These are phyloP conservation scores for Xenopus borealis DNA, from an alignment of 2,113 vertebrate genomes.

Conservation along the genomic window DNA sequence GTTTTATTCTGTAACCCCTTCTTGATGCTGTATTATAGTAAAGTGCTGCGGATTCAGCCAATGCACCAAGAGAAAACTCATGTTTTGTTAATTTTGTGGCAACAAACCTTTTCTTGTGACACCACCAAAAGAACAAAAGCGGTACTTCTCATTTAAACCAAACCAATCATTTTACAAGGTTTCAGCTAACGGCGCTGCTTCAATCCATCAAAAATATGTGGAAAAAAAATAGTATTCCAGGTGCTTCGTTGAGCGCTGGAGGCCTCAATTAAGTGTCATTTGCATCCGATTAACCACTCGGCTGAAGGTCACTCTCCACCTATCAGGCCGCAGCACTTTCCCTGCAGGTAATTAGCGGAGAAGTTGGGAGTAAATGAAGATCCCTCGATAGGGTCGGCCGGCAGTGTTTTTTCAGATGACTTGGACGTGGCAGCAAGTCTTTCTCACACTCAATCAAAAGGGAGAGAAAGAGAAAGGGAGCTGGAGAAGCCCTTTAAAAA, in stretches of 20 bases:
- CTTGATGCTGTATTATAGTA: no score
- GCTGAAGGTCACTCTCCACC: conserved; percentile 70
- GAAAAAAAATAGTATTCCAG: conserved; percentile 49
- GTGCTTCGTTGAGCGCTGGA: conserved; percentile 64
- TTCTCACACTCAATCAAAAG: conserved; percentile 52
- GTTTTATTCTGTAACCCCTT: no score
- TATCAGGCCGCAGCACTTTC: conserved; percentile 67
- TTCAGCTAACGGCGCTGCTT: no score
- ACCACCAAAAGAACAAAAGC: no score
- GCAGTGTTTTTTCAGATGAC: conserved; percentile 64
- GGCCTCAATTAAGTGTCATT: conserved; percentile 74
- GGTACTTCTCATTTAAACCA: no score
- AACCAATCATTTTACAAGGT: no score
- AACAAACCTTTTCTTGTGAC: no score
- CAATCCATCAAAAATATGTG: neutral
- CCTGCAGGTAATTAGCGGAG: conserved; percentile 73
- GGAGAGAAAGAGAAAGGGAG: conserved; percentile 46
- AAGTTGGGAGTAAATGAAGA: conserved; percentile 77
- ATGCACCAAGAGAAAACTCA: no score
- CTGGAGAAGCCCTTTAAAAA: conserved; percentile 55
- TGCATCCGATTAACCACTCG: conserved; percentile 74
- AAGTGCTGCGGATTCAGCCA: no score
- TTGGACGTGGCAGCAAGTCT: conserved; percentile 49
- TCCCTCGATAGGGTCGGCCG: conserved; percentile 69
- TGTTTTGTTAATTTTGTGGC: no score